Conservation (phyloP, 2,888 invertebrate species). For the Idaea dimidiata region DNA sequence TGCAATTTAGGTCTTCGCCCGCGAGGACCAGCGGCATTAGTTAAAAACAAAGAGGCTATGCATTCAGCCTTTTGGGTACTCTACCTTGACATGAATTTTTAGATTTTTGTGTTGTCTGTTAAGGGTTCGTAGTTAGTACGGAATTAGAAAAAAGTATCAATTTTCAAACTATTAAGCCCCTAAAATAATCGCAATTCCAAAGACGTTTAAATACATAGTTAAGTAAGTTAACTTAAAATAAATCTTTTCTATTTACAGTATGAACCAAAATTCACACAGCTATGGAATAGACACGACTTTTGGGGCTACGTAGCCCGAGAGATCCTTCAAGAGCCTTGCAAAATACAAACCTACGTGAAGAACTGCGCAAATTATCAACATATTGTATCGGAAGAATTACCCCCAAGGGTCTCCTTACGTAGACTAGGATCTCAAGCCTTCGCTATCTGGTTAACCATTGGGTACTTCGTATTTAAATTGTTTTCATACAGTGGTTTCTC, state of each 20-base stretch:
- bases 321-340: conserved; percentile 82
- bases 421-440: conserved; percentile 83
- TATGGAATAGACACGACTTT: conserved; percentile 84
- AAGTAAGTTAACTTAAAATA: too few relatives aligned
- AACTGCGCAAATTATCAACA: conserved; percentile 78
- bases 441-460: conserved; percentile 75
- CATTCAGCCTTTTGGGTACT: too few relatives aligned
- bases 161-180: too few relatives aligned
- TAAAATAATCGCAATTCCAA: too few relatives aligned
- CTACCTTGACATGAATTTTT: too few relatives aligned
- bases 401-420: conserved; percentile 85
- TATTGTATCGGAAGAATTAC: conserved; percentile 79
- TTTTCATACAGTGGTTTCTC: conserved; percentile 76
- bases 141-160: too few relatives aligned
- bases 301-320: conserved; percentile 83
- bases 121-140: too few relatives aligned
- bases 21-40: too few relatives aligned
- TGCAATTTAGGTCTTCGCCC: too few relatives aligned
- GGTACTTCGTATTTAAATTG: conserved; percentile 74
- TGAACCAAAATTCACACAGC: conserved; percentile 81
- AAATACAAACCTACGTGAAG: conserved; percentile 83
- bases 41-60: too few relatives aligned
- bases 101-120: too few relatives aligned
- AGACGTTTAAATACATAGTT: too few relatives aligned
- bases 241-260: conserved; percentile 80